Base-by-base conservation (phyloP, 2,888 invertebrate species). In the Sinelater perroti region DNA sequence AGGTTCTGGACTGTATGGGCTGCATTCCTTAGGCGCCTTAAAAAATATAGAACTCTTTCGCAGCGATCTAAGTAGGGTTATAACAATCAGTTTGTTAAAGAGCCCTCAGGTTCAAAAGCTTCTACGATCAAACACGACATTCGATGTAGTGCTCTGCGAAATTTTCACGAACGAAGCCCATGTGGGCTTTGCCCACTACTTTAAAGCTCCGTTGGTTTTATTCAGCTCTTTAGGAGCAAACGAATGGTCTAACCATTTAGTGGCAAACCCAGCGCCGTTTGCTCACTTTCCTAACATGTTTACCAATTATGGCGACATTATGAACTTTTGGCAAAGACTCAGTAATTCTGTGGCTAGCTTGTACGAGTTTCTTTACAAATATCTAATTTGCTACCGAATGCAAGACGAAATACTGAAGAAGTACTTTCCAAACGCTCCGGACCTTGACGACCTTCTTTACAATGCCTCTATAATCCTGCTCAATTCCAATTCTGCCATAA, bases 401-500 rank as follows among this genome's bases (percentile, higher is more conserved):
- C 65, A 65, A 14, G 55, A 64, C 35, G 17, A 38, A 17, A 31
- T 62, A 0, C 24, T 67, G 28, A 46, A 63, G 10, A 54, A 51
- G 17, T 56, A 56, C 28, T 63, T 68, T 31, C 62, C 63, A 1
- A 49, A 60, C 16, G 61, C 63, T 0, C 64, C 58, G 11, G 31
- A 55, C 14, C n/a, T 67, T 1, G 40, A 44, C 2, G 56, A 63
- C 8, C 35, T 65, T 10, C 17, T 63, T 6, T 53, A 52, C 11
- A 66, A 67, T 17, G 46, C 60, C 2, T 65, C 67, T 1, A 38
- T 69, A 35, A 55, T 66, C 5, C 26, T 69, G 3, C 11, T 68
- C 13, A 68, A 68, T 24, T 75, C 78, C 5, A 83, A 85, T 66
- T 80, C 79, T 49, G 81, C 81, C 68, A 78, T 80, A 52, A 80